These are phyloP conservation scores for Centruroides sculpturatus DNA, from an alignment of 1,140 invertebrate genomes.

Conservation along the genomic window DNA sequence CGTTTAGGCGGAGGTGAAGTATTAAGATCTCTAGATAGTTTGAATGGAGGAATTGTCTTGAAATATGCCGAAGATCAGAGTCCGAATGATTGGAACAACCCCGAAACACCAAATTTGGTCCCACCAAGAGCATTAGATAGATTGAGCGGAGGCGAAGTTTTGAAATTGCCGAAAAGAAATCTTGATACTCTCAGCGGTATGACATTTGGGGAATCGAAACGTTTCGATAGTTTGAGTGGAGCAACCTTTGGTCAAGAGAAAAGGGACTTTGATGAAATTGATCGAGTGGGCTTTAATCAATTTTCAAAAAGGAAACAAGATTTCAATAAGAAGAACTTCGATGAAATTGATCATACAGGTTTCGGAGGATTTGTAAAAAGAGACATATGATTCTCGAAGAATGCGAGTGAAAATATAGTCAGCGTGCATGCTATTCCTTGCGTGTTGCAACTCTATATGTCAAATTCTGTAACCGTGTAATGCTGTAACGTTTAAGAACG, in stretches of 20 bases:
- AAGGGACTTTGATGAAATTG: conserved; percentile 45
- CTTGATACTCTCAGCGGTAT: conserved; percentile 8
- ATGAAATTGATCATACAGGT: conserved; percentile 34
- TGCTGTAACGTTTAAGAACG: too few species aligned
- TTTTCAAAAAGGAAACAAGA: conserved; percentile 36
- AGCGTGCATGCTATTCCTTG: too few species aligned
- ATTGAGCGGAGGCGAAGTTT: conserved; percentile 1
- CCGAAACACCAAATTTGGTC: too few species aligned
- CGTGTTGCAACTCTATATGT: too few species aligned
- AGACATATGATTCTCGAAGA: not conserved
- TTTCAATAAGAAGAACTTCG: conserved; percentile 39
- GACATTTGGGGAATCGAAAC: conserved; percentile 11
- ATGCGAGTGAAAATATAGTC: too few species aligned
- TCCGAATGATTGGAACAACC: too few species aligned
- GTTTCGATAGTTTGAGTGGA: conserved; percentile 9
- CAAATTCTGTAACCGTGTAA: too few species aligned
- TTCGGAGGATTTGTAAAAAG: not conserved
- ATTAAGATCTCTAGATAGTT: conserved; percentile 2
- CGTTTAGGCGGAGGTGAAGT: conserved; percentile 6
- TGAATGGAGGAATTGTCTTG: not conserved
- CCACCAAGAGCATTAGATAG: not conserved
- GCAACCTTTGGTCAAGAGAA: conserved; percentile 31
- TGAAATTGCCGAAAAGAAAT: conserved; percentile 4
- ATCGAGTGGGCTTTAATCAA: conserved; percentile 40
- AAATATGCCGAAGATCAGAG: too few species aligned